Evolutionary conservation across 2,888 invertebrate species (phyloP), one percentile per base, ranked within the genome.

Genomic region (Dioctria rufipes): DNA sequence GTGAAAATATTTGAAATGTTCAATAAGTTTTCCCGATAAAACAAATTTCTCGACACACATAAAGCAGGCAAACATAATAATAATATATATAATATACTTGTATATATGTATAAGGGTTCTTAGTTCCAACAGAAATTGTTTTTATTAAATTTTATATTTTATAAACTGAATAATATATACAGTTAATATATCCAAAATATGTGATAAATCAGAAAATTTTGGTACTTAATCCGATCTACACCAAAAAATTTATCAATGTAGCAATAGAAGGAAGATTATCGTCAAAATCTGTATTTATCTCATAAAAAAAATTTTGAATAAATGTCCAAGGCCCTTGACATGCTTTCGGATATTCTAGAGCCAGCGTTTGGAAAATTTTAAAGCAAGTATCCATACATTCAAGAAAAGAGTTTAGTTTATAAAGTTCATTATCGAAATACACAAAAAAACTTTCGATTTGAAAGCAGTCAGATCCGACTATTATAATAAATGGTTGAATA

Each of bases 401-500:
- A 9, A 81, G n/a, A 39, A 78, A 81, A 11, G 81, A 81, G 11
- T 79, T 39, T 54, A 80, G 78, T 71, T 82, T 78, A 60, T 80
- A 82, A 4, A 83, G 25, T 11, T 39, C 82, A 79, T 77, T 80
- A 67, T 84, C 79, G 67, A 84, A 83, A 80, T 83, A 83, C 11
- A 83, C 69, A 46, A 69, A 81, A 81, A 82, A 84, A 40, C 40
- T 37, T 77, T 54, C 81, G 25, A 81, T 42, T 60, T 80, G 51
- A 3, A 37, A 13, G 49, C 81, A 79, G 54, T 78, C 75, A 42
- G 63, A 37, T 46, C 83, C 83, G 46, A 82, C 83, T 51, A 80
- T 82, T 60, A 83, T 82, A 42, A 84, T 73, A 61, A 83, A 81
- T 40, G 84, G 83, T 71, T 83, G 83, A 58, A 84, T 81, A 25